phyloP scores from a whole-genome alignment of 1,140 invertebrate species.

The Aricia agestis region DNA sequence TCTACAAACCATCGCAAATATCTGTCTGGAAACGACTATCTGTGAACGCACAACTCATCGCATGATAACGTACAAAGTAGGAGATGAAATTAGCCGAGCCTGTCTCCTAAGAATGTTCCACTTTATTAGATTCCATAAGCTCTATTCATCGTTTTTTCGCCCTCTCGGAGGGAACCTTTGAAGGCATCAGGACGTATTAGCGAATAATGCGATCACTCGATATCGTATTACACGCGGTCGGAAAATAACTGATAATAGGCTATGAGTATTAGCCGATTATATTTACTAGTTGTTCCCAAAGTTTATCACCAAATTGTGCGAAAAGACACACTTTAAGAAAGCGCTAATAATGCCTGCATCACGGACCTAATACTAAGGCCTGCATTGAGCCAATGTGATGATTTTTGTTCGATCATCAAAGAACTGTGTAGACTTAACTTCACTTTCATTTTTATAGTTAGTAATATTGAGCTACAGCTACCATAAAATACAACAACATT shows the following conservation, averaged over 20 bases:
- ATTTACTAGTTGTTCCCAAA: conserved; percentile 39
- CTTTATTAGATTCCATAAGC: conserved; percentile 74
- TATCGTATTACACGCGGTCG: conserved; percentile 59
- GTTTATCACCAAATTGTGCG: background rate
- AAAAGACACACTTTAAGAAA: too few relatives aligned
- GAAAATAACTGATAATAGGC: conserved; percentile 59
- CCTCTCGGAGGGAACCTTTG: conserved; percentile 56
- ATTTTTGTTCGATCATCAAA: too few relatives aligned
- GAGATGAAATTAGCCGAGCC: conserved; percentile 52
- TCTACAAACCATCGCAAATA: too few relatives aligned
- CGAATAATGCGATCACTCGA: conserved; percentile 68
- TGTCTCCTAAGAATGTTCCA: conserved; percentile 59
- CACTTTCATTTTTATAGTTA: too few relatives aligned
- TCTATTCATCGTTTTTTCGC: conserved; percentile 68
- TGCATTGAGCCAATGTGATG: too few relatives aligned
- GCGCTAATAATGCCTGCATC: too few relatives aligned
- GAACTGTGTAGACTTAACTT: too few relatives aligned
- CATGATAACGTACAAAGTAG: background rate
- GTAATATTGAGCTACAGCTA: too few relatives aligned
- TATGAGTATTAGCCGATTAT: conserved; percentile 58
- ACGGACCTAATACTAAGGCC: too few relatives aligned
- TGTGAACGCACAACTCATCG: too few relatives aligned
- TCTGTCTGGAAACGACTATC: too few relatives aligned
- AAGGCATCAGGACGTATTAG: conserved; percentile 64
- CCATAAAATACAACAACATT: too few relatives aligned